Conservation (phyloP, 2,113 vertebrate species). For the Epinephelus moara region DNA sequence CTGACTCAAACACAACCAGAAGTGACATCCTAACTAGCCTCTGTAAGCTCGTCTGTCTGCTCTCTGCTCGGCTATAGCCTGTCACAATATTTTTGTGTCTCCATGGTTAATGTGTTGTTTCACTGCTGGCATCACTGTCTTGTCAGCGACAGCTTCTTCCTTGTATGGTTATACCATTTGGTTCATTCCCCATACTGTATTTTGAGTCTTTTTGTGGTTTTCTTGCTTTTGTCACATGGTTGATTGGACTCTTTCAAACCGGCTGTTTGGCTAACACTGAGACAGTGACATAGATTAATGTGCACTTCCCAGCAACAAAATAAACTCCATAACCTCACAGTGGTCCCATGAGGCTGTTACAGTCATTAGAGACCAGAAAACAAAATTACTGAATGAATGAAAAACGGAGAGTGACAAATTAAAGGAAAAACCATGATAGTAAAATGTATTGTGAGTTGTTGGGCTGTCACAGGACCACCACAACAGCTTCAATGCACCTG, state of each 20-base stretch:
- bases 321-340: neutral
- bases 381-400: neutral
- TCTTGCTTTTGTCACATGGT: neutral
- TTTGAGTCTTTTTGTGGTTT: neutral
- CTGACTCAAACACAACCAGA: neutral
- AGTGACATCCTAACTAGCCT: neutral
- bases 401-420: neutral
- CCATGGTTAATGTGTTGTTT: neutral
- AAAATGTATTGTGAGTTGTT: neutral
- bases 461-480: neutral
- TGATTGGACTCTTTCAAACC: neutral
- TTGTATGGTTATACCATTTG: neutral
- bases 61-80: neutral
- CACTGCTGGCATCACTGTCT: neutral
- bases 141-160: neutral
- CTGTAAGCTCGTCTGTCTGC: neutral
- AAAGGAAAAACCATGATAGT: neutral
- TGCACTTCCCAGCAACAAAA: neutral
- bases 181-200: neutral
- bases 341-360: neutral
- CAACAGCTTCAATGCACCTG: neutral
- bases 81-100: neutral
- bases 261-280: neutral
- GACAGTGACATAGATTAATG: constrained; percentile 2
- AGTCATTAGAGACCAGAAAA: neutral